Conservation (phyloP, 2,113 vertebrate genomes). For the Pangasianodon gigas region DNA sequence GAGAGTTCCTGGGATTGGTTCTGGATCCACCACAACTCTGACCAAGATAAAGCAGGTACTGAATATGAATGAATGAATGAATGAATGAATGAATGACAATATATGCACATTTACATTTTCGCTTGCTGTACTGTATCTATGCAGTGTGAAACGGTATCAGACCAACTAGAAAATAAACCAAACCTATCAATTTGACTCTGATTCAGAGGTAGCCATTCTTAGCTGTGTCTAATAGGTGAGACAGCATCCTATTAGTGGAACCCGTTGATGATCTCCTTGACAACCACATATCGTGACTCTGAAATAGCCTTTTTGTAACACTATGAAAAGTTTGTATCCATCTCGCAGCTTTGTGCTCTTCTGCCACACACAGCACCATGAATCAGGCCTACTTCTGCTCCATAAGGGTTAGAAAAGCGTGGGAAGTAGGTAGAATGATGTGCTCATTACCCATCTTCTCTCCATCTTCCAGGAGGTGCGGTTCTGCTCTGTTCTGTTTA, state of each 20-base stretch:
- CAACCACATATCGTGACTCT: constrained; percentile 25
- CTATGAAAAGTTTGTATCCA: constrained; percentile 5
- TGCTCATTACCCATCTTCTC: constrained; percentile 32
- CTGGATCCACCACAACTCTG: background rate
- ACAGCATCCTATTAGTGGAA: background rate
- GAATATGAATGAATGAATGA: too few species aligned
- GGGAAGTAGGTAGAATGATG: constrained; percentile 22
- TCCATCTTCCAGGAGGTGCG: background rate
- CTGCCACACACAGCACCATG: constrained; percentile 24
- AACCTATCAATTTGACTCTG: background rate
- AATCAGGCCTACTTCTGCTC: constrained; percentile 20
- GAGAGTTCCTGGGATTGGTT: background rate
- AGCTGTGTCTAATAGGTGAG: background rate
- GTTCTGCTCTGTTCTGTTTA: constrained; percentile 24
- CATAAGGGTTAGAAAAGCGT: constrained; percentile 1
- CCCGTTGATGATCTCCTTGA: constrained; percentile 6
- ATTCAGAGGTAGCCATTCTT: background rate
- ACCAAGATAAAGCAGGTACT: background rate
- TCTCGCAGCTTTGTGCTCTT: constrained; percentile 24
- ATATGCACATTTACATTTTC: too few species aligned
- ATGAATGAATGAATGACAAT: too few species aligned
- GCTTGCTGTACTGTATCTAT: background rate
- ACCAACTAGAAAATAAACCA: background rate
- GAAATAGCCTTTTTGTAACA: constrained; percentile 29
- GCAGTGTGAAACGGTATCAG: background rate